Evolutionary conservation across 1,140 invertebrate species (phyloP), one percentile per base, ranked within the genome.

Genomic region (Theocolax elegans): DNA sequence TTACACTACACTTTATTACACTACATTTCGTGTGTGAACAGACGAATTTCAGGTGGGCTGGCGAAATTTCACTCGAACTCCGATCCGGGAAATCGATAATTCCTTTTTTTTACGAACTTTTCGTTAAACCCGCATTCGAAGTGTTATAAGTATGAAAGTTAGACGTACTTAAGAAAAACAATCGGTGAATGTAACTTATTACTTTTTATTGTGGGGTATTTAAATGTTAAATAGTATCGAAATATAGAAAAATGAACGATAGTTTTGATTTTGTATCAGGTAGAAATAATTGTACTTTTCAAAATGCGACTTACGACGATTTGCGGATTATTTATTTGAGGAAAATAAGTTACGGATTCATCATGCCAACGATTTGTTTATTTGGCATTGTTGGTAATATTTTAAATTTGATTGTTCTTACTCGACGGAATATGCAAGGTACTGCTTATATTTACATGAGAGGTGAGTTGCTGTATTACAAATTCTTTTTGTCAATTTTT

Each of bases 401-500:
- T 31, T 87, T 93, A 71, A 93, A 92, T 81, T 81, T 93, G 65
- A 84, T 92, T 63, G 92, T 93, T 0, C 87, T 93, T 12, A 92
- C 91, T 13, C 87, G 92, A 46, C 88, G 90, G 38, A 92, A 92
- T 71, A 91, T 93, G 89, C 88, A 90, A 60, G 92, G 92, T n/a
- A 90, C 89, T 0, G 92, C 92, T 38, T 93, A 93, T 79, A 90
- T 92, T 75, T 93, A 93, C 77, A 92, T 92, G 91, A 85, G 91
- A 85, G 91, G 91, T 92, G 77, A 89, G 78, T 35, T 35, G n/a
- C n/a, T n/a, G n/a, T n/a, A n/a, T n/a, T n/a, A n/a, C n/a, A n/a
- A n/a, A n/a, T n/a, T n/a, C n/a, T n/a, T n/a, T n/a, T n/a, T n/a
- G n/a, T n/a, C n/a, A n/a, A n/a, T n/a, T n/a, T n/a, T n/a, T n/a